Conservation (phyloP, 2,113 vertebrate species). For the Arizona elegans region DNA sequence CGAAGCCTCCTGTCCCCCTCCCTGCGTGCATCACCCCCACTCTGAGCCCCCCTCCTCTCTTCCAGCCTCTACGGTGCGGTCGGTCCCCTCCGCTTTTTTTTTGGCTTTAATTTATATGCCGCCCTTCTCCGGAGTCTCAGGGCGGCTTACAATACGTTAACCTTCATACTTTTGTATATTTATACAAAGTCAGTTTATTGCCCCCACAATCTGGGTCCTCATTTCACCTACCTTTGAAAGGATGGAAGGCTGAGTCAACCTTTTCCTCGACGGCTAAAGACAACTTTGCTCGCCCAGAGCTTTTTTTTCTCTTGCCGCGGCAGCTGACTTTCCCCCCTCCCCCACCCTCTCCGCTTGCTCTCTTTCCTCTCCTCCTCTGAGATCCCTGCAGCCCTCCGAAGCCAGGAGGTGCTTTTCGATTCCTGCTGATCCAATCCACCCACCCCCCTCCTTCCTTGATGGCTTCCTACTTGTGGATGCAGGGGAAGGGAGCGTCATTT, state of each 20-base stretch:
- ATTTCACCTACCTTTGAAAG: too few relatives aligned
- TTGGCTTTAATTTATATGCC: too few relatives aligned
- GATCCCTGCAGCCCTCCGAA: not conserved
- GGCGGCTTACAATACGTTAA: too few relatives aligned
- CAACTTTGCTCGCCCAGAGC: not conserved
- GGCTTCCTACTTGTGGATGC: not conserved
- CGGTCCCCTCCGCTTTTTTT: not conserved
- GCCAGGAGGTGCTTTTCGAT: not conserved
- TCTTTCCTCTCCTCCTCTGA: not conserved
- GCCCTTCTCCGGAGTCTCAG: too few relatives aligned
- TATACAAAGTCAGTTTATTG: too few relatives aligned
- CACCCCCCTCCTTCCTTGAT: not conserved
- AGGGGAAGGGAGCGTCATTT: not conserved
- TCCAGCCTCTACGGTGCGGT: not conserved
- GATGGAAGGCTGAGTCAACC: too few relatives aligned
- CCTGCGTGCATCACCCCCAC: not conserved
- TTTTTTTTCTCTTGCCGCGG: not conserved
- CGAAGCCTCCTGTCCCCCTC: not conserved
- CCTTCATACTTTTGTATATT: too few relatives aligned
- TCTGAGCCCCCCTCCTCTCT: not conserved
- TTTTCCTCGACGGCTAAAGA: not conserved
- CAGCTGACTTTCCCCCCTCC: not conserved
- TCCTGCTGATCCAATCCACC: not conserved
- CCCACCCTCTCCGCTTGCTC: not conserved
- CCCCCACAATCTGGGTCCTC: too few relatives aligned